Evolutionary conservation across 2,113 vertebrate genomes (phyloP).

Genomic region (Pollimyrus isidori): DNA sequence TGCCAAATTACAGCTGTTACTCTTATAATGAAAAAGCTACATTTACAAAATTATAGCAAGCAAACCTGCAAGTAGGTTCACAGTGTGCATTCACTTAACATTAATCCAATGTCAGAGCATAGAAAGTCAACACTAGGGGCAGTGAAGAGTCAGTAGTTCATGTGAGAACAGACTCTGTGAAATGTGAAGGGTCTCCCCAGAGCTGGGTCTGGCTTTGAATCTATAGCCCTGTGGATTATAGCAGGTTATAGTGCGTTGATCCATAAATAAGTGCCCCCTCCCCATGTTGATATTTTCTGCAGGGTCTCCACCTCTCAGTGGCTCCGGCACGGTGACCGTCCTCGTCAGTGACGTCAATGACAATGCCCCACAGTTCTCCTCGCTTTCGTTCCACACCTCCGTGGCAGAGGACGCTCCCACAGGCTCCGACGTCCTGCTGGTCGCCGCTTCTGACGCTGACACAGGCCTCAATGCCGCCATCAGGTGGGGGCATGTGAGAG

Average conservation of each 20-base stretch:
- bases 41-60: background rate
- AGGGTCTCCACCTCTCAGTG: conserved; percentile 84
- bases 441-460: conserved; percentile 83
- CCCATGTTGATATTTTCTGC: background rate
- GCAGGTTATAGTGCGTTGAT: background rate
- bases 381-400: conserved; percentile 68
- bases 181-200: background rate
- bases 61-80: background rate
- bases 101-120: background rate
- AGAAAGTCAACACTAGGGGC: background rate
- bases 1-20: background rate
- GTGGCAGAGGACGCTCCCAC: conserved; percentile 82
- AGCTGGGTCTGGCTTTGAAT: background rate
- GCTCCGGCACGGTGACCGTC: conserved; percentile 82
- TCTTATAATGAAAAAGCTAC: background rate
- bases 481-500: conserved; percentile 62
- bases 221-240: background rate
- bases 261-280: background rate
- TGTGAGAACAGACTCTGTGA: background rate
- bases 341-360: conserved; percentile 86
- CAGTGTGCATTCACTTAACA: background rate
- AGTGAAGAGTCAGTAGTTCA: background rate
- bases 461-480: conserved; percentile 77
- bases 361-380: conserved; percentile 75
- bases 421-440: conserved; percentile 81